Evolutionary conservation across 2,888 invertebrate species (phyloP).

Genomic region (Patella caerulea): DNA sequence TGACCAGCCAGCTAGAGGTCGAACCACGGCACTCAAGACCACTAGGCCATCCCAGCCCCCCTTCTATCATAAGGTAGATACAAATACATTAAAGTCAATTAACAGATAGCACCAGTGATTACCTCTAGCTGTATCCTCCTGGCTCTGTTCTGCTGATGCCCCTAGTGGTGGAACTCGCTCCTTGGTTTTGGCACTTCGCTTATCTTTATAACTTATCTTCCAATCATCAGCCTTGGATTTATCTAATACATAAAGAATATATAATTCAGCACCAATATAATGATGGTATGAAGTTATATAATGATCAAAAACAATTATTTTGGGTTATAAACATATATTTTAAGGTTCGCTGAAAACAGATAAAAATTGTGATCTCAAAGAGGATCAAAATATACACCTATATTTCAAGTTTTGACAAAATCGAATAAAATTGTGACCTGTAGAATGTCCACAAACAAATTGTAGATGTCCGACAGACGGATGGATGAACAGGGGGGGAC

Average conservation of each 20-base stretch:
- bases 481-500: too few species aligned
- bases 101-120: neutral
- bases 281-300: slow-evolving; percentile 1
- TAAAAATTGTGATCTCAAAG: too few species aligned
- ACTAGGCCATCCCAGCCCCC: too few species aligned
- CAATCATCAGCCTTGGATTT: slow-evolving; percentile 62
- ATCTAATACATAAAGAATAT: slow-evolving; percentile 41
- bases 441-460: too few species aligned
- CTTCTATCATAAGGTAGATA: neutral
- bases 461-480: too few species aligned
- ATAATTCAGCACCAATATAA: neutral
- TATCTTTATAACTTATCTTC: slow-evolving; percentile 56
- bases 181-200: slow-evolving; percentile 47
- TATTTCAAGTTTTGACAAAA: too few species aligned
- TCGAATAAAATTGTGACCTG: too few species aligned
- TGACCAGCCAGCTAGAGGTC: too few species aligned
- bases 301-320: neutral
- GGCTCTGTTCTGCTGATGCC: slow-evolving; percentile 57
- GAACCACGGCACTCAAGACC: too few species aligned
- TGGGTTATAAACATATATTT: too few species aligned
- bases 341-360: too few species aligned
- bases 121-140: slow-evolving; percentile 57
- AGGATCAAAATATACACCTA: too few species aligned
- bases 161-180: slow-evolving; percentile 64
- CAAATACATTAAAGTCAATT: neutral